Evolutionary conservation across 2,888 invertebrate genomes (phyloP), one percentile per base, ranked within the genome.

Genomic region (Anthrax anthrax): DNA sequence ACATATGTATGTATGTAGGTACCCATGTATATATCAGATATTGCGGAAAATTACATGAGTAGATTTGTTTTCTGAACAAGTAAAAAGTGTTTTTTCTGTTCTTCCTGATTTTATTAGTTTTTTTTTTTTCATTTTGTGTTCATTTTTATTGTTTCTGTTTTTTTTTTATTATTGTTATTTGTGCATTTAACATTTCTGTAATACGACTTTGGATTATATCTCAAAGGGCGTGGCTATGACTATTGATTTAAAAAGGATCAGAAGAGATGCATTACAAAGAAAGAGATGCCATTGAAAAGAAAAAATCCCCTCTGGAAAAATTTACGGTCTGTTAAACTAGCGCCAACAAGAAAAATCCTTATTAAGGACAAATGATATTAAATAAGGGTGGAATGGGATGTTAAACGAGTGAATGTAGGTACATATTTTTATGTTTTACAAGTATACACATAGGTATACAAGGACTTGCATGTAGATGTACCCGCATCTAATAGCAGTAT

Each of bases 141-240:
- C 5, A 8, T 17, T 36, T 13, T 43, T 18, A 23, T 4, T 6
- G 4, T 23, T 23, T 23, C 23, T 23, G 9, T 37, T n/a, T 19
- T 37, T 38, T 43, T 43, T 37, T 29, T 37, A 18, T 43, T 43
- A 19, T 37, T 10, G 12, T 16, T 36, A 18, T 16, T 5, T 23
- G 34, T 23, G n/a, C 18, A 36, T 36, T 18, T 43, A 18, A 37
- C 37, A 37, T 43, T 43, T 27, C 4, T 39, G 18, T 39, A 13
- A 18, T 39, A 18, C n/a, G 43, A 34, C 36, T 12, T 17, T 36
- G 40, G 39, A 37, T 46, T 40, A 46, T 34, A 42, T 37, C 37
- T 41, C 46, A 37, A 46, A 59, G 63, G 64, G 64, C 64, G 64
- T 64, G 64, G 64, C 62, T 62, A 63, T 58, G 60, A 59, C 59